Percentiles rank a stretch among this genome's conserved stretches.
These are phyloP conservation scores for Adineta ricciae DNA, from an alignment of 2,888 invertebrate genomes.

Conservation along the genomic window DNA sequence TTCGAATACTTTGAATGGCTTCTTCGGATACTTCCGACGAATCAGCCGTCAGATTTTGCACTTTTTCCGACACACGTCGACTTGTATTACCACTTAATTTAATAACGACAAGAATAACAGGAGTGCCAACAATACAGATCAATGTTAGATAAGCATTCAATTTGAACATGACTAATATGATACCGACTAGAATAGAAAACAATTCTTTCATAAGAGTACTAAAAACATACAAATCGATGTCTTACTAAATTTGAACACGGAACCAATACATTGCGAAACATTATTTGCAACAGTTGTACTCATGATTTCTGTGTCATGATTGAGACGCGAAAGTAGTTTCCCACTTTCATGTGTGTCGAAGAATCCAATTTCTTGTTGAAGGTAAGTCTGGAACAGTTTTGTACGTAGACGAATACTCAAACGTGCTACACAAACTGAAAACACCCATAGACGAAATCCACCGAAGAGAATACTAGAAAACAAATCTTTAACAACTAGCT, in stretches of 20 bases:
- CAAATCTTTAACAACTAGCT: conserved; percentile 36
- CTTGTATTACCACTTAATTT: conserved; percentile 49
- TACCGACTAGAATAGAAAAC: conserved; percentile 43
- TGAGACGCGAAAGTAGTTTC: conserved; percentile 49
- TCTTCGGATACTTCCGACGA: conserved; percentile 51
- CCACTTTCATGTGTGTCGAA: conserved; percentile 48
- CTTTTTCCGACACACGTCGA: conserved; percentile 41
- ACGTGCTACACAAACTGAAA: conserved; percentile 44
- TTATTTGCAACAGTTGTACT: conserved; percentile 48
- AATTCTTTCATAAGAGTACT: too few relatives aligned
- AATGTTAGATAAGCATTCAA: conserved; percentile 49
- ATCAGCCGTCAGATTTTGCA: conserved; percentile 48
- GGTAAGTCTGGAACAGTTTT: conserved; percentile 44
- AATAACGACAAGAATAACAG: conserved; percentile 45
- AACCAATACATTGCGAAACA: conserved; percentile 41
- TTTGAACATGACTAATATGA: conserved; percentile 48
- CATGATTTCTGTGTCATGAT: conserved; percentile 51
- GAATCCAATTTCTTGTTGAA: conserved; percentile 48
- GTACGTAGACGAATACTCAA: conserved; percentile 44
- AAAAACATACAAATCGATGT: conserved; percentile 34
- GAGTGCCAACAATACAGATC: conserved; percentile 49
- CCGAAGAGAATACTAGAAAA: conserved; percentile 35
- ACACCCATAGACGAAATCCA: conserved; percentile 46
- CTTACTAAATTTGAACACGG: conserved; percentile 48
- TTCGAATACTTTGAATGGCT: conserved; percentile 48